Percentiles rank a stretch among this genome's conserved stretches.
Evolutionary conservation across 1,140 invertebrate genomes (phyloP).

Genomic region (Drosophila oshimai): DNA sequence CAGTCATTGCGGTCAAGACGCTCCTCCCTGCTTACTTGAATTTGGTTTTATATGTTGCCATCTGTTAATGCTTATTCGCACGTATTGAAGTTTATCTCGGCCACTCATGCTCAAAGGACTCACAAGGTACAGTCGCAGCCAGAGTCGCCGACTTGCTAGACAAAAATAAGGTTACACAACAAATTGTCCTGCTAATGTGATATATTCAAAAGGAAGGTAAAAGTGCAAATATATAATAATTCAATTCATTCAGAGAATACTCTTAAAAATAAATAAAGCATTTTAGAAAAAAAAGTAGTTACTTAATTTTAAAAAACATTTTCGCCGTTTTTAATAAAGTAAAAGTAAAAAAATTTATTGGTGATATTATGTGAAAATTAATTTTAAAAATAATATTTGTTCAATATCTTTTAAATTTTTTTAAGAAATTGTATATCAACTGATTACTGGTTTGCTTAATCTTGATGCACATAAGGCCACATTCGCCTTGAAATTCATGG

Average conservation of each 20-base stretch:
- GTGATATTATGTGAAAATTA: too few species aligned
- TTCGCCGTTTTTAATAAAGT: too few species aligned
- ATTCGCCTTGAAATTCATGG: constrained; percentile 5
- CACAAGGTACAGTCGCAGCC: constrained; percentile 5
- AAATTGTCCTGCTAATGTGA: constrained; percentile 76
- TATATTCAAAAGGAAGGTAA: too few species aligned
- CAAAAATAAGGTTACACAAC: constrained; percentile 66
- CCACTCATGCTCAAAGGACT: constrained; percentile 19
- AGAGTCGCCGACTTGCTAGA: constrained; percentile 42
- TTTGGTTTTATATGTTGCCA: constrained; percentile 46
- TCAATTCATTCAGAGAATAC: too few species aligned
- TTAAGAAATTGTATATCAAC: too few species aligned
- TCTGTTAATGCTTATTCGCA: constrained; percentile 75
- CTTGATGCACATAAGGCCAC: constrained; percentile 61
- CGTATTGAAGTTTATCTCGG: constrained; percentile 63
- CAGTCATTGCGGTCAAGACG: constrained; percentile 77
- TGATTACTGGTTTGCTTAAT: constrained; percentile 39
- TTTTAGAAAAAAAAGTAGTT: too few species aligned
- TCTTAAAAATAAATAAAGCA: too few species aligned
- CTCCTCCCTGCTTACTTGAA: neutral
- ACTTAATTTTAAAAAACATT: too few species aligned
- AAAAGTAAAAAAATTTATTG: too few species aligned
- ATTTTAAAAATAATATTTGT: too few species aligned
- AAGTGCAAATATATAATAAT: too few species aligned
- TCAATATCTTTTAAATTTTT: too few species aligned